These are phyloP conservation scores for Axis porcinus DNA, from an alignment of 2,113 vertebrate species.

Conservation along the genomic window DNA sequence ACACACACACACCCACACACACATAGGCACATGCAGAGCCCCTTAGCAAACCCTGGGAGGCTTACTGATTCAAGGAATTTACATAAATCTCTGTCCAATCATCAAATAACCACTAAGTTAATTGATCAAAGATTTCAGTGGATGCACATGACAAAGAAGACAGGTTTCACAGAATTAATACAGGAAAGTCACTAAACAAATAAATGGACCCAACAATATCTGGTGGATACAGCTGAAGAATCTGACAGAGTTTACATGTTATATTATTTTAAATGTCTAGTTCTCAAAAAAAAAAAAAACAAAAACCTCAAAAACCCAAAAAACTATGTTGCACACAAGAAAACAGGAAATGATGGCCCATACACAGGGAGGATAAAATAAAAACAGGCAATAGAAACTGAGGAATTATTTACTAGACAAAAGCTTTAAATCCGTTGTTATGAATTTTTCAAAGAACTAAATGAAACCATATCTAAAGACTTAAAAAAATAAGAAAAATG, in stretches of 20 bases:
- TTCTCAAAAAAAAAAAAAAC: background rate
- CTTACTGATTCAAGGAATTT: background rate
- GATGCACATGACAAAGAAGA: background rate
- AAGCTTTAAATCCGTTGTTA: background rate
- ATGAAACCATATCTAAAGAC: background rate
- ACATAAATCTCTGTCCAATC: background rate
- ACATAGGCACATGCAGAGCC: background rate
- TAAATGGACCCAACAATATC: background rate
- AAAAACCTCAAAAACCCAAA: accelerated
- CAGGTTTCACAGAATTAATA: background rate
- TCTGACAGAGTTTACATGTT: background rate
- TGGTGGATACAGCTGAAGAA: background rate
- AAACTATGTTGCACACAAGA: background rate
- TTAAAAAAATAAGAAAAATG: background rate
- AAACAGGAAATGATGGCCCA: background rate
- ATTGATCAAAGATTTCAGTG: background rate
- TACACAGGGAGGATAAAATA: background rate
- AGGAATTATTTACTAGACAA: background rate
- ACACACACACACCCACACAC: background rate
- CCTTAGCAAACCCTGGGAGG: background rate
- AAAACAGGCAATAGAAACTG: background rate
- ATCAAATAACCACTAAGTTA: background rate
- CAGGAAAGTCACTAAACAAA: background rate
- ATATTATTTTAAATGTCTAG: background rate
- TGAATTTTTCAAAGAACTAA: background rate